phyloP scores from a whole-genome alignment of 1,140 invertebrate species.

The Drosophila navojoa region DNA sequence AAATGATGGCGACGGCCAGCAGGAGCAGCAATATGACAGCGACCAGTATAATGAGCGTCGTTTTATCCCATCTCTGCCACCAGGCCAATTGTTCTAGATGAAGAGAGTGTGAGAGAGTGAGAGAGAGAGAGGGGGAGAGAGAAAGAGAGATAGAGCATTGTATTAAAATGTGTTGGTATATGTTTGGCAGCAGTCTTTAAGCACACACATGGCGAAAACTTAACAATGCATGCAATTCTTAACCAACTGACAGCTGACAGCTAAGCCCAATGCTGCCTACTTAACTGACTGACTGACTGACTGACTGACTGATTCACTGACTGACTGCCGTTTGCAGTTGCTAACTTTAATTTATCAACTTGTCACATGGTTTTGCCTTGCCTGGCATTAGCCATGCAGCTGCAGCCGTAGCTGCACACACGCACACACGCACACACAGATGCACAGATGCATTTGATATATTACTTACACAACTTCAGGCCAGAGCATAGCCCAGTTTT shows the following conservation, averaged over 20 bases:
- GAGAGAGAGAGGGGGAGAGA: conserved; percentile 6
- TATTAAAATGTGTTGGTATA: conserved; percentile 10
- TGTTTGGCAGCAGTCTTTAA: conserved; percentile 23
- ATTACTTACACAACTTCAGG: conserved; percentile 25
- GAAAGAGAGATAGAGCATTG: conserved; percentile 13
- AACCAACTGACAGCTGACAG: conserved; percentile 32
- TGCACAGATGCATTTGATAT: conserved; percentile 38
- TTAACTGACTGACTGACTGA: conserved; percentile 34
- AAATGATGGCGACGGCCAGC: conserved; percentile 91
- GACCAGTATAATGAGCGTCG: conserved; percentile 90
- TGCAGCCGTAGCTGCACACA: conserved; percentile 15
- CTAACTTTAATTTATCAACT: conserved; percentile 68
- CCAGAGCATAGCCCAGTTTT: too few species aligned
- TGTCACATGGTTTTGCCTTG: conserved; percentile 54
- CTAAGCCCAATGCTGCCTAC: conserved; percentile 41
- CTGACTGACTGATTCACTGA: not conserved
- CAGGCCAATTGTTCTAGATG: conserved; percentile 88
- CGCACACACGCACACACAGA: not conserved
- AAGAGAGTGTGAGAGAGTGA: conserved; percentile 2
- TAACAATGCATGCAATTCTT: conserved; percentile 44
- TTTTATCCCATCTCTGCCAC: conserved; percentile 90
- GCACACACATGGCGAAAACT: conserved; percentile 18
- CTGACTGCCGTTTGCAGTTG: conserved; percentile 29
- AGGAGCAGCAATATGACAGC: conserved; percentile 90
- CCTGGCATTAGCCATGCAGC: not conserved